Evolutionary conservation across 2,113 vertebrate genomes (phyloP).

Genomic region (Taurulus bubalis): DNA sequence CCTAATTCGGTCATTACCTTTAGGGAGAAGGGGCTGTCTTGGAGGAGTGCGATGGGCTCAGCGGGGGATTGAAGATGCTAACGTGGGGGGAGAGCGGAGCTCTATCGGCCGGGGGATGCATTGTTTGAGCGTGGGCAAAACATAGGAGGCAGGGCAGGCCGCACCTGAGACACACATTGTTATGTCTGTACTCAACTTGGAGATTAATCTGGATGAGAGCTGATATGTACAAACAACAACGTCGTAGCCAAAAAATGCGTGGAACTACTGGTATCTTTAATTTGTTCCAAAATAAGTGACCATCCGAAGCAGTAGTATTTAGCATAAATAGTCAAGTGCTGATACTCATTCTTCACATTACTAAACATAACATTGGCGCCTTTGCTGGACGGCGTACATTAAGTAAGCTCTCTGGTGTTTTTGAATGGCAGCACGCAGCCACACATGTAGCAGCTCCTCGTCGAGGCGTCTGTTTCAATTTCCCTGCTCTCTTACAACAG

Average conservation of each 20-base stretch:
- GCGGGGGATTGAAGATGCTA: conserved; percentile 79
- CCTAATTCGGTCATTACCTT: conserved; percentile 89
- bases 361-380: conserved; percentile 66
- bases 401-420: conserved; percentile 59
- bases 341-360: conserved; percentile 52
- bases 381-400: conserved; percentile 63
- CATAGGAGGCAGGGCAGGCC: conserved; percentile 37
- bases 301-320: conserved; percentile 1
- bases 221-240: conserved; percentile 18
- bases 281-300: not conserved
- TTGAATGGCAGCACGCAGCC: conserved; percentile 82
- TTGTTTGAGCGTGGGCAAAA: conserved; percentile 60
- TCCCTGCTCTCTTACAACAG: conserved; percentile 85
- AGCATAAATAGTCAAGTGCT: conserved; percentile 7
- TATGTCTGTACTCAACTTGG: conserved; percentile 8
- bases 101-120: conserved; percentile 47
- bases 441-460: conserved; percentile 82
- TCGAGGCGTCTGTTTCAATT: conserved; percentile 88
- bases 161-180: conserved; percentile 64
- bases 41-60: conserved; percentile 82
- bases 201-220: conserved; percentile 23
- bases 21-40: conserved; percentile 82
- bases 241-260: not conserved
- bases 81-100: conserved; percentile 55
- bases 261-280: not conserved